Evolutionary conservation across 2,797 vertebrate species (phyloP), one percentile per base, ranked within the genome.

Genomic region (Crocidura indochinensis): DNA sequence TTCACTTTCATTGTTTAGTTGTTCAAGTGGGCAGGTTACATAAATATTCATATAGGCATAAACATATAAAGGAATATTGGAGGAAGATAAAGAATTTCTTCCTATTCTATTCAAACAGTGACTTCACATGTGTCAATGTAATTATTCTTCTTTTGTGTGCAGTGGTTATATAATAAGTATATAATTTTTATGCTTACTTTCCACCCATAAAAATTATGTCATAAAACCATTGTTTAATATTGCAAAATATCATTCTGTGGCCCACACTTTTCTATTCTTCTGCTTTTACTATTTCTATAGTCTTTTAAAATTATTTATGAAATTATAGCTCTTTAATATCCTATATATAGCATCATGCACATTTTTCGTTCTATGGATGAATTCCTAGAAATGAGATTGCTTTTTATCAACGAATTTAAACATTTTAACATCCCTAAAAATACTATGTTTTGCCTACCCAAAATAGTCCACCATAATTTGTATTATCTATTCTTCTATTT

Each of bases 71-170:
- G 10, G 14, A 72, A 46, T 26, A 3, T n/a, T 44, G 5, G 27
- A 29, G 85, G 44, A 73, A 71, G 26, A 71, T 67, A 62, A 14
- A 8, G 2, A 8, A 12, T 29, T 17, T 44, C 12, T 64, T 19
- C 31, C 53, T 27, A 1, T 47, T 51, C 46, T 26, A 17, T n/a
- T 22, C 22, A 3, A 17, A 47, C 44, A 6, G 11, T 12, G 14
- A 17, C 46, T 47, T 44, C 47, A 20, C 7, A 22, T 17, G 15
- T 26, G 65, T 24, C 24, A 20, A 24, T n/a, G 44, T 17, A 26
- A 14, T 2, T 46, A 0, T 19, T 12, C 12, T 56, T 38, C 22
- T n/a, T 29, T 46, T 60, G n/a, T 47, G 2, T 24, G 0, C 0
- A 2, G 38, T 26, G 9, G 10, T 38, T 29, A 44, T 49, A 0